phyloP scores from a whole-genome alignment of 2,113 vertebrate genomes.

The Brachirus orientalis region DNA sequence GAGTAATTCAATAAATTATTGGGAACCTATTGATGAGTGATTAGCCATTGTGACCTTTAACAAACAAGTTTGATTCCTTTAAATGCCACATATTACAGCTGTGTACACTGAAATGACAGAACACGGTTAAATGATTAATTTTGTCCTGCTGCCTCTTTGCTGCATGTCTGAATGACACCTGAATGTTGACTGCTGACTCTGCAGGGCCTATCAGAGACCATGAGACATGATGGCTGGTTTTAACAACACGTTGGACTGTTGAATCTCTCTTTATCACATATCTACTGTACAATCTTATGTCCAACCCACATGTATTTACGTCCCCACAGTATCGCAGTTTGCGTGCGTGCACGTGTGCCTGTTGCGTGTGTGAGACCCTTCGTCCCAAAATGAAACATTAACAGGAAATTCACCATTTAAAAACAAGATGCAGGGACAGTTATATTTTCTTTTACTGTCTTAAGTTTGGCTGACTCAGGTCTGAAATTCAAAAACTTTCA shows the following conservation, averaged over 20 bases:
- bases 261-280: conserved; percentile 29
- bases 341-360: conserved; percentile 5
- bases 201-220: conserved; percentile 37
- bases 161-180: conserved; percentile 31
- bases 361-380: background rate
- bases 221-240: conserved; percentile 43
- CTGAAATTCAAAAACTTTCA: background rate
- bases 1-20: too few species aligned
- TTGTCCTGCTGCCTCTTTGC: background rate
- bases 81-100: background rate
- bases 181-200: conserved; percentile 40
- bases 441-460: background rate
- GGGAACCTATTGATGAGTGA: background rate
- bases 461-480: background rate
- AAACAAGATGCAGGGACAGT: background rate
- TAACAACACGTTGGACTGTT: conserved; percentile 32
- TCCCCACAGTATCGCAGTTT: background rate
- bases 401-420: conserved; percentile 35
- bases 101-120: background rate
- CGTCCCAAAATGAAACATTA: conserved; percentile 21
- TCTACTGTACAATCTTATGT: background rate
- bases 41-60: background rate
- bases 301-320: conserved; percentile 1
- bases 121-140: background rate
- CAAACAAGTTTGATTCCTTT: background rate